Conservation (phyloP, 92 coral and sea anemone genomes). For the Epizoanthus scotinus region DNA sequence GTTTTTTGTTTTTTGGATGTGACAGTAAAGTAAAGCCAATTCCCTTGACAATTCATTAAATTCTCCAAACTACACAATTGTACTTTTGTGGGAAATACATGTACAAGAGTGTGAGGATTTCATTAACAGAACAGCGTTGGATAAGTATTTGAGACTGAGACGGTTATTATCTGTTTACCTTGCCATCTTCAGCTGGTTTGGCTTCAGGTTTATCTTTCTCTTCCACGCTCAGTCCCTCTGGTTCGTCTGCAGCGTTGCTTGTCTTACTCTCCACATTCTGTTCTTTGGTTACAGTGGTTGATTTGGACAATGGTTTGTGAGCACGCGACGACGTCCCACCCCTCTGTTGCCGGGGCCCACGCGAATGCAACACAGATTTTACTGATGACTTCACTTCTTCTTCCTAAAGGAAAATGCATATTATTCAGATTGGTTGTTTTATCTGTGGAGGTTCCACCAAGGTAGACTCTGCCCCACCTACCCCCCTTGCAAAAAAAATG, state of each 20-base stretch:
- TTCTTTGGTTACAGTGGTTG: slow-evolving; percentile 16
- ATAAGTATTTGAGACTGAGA: not conserved
- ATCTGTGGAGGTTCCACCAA: no score
- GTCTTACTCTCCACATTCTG: not conserved
- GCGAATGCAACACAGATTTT: slow-evolving; percentile 25
- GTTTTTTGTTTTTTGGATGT: no score
- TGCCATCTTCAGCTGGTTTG: slow-evolving; percentile 24
- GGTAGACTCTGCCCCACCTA: no score
- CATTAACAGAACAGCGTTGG: no score
- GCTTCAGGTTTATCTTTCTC: not conserved
- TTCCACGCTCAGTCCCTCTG: not conserved
- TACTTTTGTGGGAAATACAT: no score
- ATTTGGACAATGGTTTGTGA: slow-evolving; percentile 13
- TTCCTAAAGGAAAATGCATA: slow-evolving; percentile 34
- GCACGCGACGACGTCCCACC: slow-evolving; percentile 31
- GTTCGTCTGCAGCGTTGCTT: not conserved
- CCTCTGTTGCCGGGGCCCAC: slow-evolving; percentile 38
- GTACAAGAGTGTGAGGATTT: no score
- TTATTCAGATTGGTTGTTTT: no score
- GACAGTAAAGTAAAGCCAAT: no score
- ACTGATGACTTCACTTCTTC: slow-evolving; percentile 20
- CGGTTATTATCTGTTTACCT: slow-evolving; percentile 6
- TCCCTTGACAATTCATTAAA: no score
- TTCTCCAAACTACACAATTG: no score
- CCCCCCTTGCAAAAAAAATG: no score